Base-by-base conservation (phyloP, 2,888 invertebrate species). In the Anaspis maculata region DNA sequence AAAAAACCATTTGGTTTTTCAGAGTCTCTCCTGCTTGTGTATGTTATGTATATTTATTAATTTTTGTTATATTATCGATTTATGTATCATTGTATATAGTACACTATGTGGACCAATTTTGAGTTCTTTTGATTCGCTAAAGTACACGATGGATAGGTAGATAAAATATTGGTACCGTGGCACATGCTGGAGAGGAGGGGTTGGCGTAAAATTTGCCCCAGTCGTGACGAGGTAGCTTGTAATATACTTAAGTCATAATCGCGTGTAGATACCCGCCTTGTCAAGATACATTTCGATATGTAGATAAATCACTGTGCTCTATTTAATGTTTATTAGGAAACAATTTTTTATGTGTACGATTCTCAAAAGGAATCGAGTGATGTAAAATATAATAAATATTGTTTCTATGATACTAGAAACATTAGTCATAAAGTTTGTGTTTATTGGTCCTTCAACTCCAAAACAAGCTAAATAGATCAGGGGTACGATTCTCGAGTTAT, bases 321-420 rank as follows among this genome's bases (percentile, higher is more conserved):
- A 60, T 59, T 61, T 56, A 61, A 59, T 61, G 60, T 61, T 62
- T 60, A 57, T 61, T 64, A 63, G 64, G 58, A 62, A 57, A 63
- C 63, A 62, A 63, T 66, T 66, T 65, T 66, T 63, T 64, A 64
- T 64, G 64, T 66, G 64, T 64, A 63, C 51, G 64, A 63, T 64
- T 64, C 64, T 59, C 50, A 57, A 56, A 60, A n/a, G n/a, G 64
- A 61, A 63, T 66, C 64, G 56, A 61, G 64, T 64, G 64, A 64
- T 66, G 37, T 37, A 37, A 37, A 33, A 66, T 63, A 62, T 58
- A 59, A 60, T 55, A 60, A 62, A 62, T 59, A 63, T 59, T 62
- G 64, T 66, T 66, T 66, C 66, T 66, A 66, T 62, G 51, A 54
- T 59, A 58, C 54, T 66, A 64, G 66, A 64, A 66, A 64, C 66